These are phyloP conservation scores for Canis aureus DNA, from an alignment of 2,113 vertebrate genomes.

Conservation along the genomic window DNA sequence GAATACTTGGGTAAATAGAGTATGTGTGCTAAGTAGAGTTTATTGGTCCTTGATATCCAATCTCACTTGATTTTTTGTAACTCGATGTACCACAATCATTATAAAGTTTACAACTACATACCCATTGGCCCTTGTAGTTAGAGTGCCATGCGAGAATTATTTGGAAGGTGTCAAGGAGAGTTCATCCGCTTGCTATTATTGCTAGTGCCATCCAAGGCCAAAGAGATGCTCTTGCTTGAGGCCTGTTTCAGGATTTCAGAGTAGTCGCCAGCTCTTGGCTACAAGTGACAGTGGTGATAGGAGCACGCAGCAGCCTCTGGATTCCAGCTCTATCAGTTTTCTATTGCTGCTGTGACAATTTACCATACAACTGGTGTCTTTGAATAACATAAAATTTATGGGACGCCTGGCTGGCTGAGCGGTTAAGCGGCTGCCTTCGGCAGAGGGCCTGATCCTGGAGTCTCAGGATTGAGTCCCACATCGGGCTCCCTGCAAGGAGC, in stretches of 20 bases:
- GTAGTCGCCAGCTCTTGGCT: background rate
- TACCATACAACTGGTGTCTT: background rate
- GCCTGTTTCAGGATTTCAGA: background rate
- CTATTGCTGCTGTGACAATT: background rate
- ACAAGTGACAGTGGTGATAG: background rate
- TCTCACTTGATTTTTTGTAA: background rate
- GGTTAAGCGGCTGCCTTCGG: too few species aligned
- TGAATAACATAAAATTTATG: background rate
- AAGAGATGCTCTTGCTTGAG: background rate
- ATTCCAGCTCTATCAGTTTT: background rate
- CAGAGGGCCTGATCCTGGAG: too few species aligned
- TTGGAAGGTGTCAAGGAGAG: background rate
- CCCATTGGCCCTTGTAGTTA: background rate
- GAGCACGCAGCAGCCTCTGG: background rate
- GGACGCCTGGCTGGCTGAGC: too few species aligned
- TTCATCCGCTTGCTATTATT: background rate
- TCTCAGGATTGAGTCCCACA: too few species aligned
- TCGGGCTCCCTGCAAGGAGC: too few species aligned
- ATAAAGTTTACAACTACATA: background rate
- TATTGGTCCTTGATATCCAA: background rate
- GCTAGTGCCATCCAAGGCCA: background rate
- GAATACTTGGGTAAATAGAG: background rate
- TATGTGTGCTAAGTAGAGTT: background rate
- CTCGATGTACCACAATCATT: background rate
- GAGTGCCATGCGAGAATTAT: background rate